Evolutionary conservation across 2,113 vertebrate genomes (phyloP).

Genomic region (Puntigrus tetrazona): DNA sequence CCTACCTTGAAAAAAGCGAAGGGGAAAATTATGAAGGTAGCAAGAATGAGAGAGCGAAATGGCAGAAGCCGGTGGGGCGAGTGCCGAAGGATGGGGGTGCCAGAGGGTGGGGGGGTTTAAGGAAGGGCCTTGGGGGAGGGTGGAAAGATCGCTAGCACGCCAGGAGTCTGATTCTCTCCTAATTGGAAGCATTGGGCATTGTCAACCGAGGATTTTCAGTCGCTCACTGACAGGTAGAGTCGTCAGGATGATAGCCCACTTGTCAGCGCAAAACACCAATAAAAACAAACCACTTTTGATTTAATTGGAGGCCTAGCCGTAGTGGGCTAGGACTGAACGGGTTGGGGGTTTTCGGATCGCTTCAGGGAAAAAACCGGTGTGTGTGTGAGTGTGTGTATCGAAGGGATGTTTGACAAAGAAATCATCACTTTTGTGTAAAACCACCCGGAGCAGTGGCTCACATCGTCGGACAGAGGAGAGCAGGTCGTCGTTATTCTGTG

Average conservation of each 20-base stretch:
- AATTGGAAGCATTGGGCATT: constrained; percentile 99
- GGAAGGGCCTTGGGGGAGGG: constrained; percentile 82
- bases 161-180: constrained; percentile 90
- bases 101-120: constrained; percentile 16
- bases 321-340: constrained; percentile 53
- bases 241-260: constrained; percentile 99
- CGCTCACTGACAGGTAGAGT: constrained; percentile 96
- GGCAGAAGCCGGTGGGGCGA: constrained; percentile 72
- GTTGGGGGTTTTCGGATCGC: constrained; percentile 48
- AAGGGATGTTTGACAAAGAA: constrained; percentile 75
- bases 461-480: constrained; percentile 50
- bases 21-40: constrained; percentile 69
- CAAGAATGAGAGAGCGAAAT: constrained; percentile 59
- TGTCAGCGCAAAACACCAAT: constrained; percentile 99
- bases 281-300: constrained; percentile 99
- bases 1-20: constrained; percentile 67
- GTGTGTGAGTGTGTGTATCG: constrained; percentile 63
- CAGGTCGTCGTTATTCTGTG: constrained; percentile 42
- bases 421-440: constrained; percentile 72
- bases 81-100: constrained; percentile 58
- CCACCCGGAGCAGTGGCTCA: constrained; percentile 51
- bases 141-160: constrained; percentile 90
- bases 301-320: constrained; percentile 96
- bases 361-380: constrained; percentile 53
- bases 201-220: constrained; percentile 98